Evolutionary conservation across 2,888 invertebrate genomes (phyloP), one percentile per base, ranked within the genome.

Genomic region (Peribatodes rhomboidaria): DNA sequence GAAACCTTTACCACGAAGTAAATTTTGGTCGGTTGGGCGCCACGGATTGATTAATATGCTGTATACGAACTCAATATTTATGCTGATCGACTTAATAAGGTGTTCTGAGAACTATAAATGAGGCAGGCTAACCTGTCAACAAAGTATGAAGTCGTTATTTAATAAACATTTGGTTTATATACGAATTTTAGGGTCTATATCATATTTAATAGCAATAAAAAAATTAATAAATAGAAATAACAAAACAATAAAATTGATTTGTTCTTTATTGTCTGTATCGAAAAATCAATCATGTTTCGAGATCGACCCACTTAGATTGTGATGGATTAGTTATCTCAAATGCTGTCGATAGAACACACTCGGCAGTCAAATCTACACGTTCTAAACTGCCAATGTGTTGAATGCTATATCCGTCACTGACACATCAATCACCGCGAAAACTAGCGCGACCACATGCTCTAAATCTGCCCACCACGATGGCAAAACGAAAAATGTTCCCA

Each of bases 351-450:
- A 54, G 61, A 67, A 65, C 67, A 69, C 70, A 69, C 65, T 64
- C 60, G 56, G 44, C 64, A 71, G 67, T 69, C 68, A 63, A 59
- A 71, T 66, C 67, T 65, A 65, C 68, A 69, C 67, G 73, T 60
- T 67, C 67, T 62, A 61, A 68, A 64, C 57, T 61, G 65, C 41
- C 62, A 61, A 69, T 49, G 65, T 62, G 71, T 65, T 68, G 60
- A 69, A 65, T 44, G 69, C 64, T 65, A 69, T 74, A 73, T 73
- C 75, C 72, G 70, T 69, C 68, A 70, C 72, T 46, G 65, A 75
- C 68, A 71, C 73, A 75, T 79, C 74, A 73, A 76, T 76, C 72
- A 72, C 57, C 64, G 47, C 68, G 59, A 74, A 75, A 76, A 78
- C 75, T 71, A 65, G 75, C 72, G 69, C 71, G 64, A 62, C 65